A percentile compares a stretch with the other conserved stretches of the same genome.
Evolutionary conservation across 1,140 invertebrate genomes (phyloP).

Genomic region (Cotesia chilonis): DNA sequence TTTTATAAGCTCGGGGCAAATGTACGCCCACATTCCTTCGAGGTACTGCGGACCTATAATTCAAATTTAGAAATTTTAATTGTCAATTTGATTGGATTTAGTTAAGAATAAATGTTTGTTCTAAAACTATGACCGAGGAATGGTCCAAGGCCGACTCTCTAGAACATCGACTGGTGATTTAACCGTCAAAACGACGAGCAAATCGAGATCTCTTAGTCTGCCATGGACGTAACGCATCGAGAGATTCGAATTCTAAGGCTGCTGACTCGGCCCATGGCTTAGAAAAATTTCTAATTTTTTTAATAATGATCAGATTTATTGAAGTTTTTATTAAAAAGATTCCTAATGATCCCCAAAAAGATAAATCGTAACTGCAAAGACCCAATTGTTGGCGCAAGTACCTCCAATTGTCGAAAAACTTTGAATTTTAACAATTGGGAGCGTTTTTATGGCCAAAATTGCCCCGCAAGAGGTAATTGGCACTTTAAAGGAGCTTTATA

Average conservation of each 20-base stretch:
- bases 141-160: neutral
- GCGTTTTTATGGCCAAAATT: too few species aligned
- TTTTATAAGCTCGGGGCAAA: conserved; percentile 90
- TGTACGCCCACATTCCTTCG: conserved; percentile 93
- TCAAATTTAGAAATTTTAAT: conserved; percentile 19
- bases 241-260: conserved; percentile 39
- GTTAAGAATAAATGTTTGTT: neutral
- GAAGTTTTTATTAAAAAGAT: conserved; percentile 7
- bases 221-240: conserved; percentile 53
- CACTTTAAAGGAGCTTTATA: too few species aligned
- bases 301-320: neutral
- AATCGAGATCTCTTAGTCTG: conserved; percentile 49
- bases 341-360: too few species aligned
- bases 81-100: too few species aligned
- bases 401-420: too few species aligned
- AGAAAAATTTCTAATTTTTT: neutral
- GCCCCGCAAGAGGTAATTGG: too few species aligned
- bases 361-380: too few species aligned
- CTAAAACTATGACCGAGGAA: conserved; percentile 1
- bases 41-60: conserved; percentile 72
- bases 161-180: conserved; percentile 25
- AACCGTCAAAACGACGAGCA: conserved; percentile 51
- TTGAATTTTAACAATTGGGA: too few species aligned
- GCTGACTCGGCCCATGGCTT: conserved; percentile 53
- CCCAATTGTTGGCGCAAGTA: too few species aligned